Evolutionary conservation across 35 echinoderm and acorn worm genomes (phyloP).

Genomic region (Stichopus chloronotus): DNA sequence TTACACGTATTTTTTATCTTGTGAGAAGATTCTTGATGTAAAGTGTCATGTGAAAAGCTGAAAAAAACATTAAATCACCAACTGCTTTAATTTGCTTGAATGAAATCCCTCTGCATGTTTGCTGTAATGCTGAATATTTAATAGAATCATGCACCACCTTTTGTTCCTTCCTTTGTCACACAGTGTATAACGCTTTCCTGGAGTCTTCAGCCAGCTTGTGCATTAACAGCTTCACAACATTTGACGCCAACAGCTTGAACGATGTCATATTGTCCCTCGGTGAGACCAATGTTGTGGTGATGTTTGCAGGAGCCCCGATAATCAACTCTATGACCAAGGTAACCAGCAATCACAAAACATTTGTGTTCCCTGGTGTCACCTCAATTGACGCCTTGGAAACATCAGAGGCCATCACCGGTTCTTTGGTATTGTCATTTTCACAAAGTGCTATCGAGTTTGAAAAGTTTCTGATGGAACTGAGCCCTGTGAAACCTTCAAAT

Average conservation of each 20-base stretch:
- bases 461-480: background rate
- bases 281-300: background rate
- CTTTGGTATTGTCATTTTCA: conserved; percentile 10
- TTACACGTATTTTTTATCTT: too few species aligned
- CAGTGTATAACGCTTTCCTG: conserved; percentile 28
- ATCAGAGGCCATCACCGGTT: background rate
- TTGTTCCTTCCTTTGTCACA: background rate
- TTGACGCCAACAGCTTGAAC: background rate
- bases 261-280: background rate
- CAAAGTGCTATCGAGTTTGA: background rate
- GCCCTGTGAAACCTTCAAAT: background rate
- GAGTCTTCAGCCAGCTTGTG: background rate
- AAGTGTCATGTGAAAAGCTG: too few species aligned
- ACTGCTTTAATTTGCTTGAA: too few species aligned
- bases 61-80: too few species aligned
- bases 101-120: too few species aligned
- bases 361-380: conserved; percentile 33
- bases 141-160: background rate
- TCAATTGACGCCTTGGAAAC: background rate
- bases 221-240: background rate
- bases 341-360: conserved; percentile 6
- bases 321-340: conserved; percentile 8
- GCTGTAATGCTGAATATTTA: too few species aligned
- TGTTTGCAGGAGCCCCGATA: conserved; percentile 17
- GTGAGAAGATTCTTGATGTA: too few species aligned